These are phyloP conservation scores for Apistogramma diplotaenia DNA, from an alignment of 2,113 vertebrate genomes.

Conservation along the genomic window DNA sequence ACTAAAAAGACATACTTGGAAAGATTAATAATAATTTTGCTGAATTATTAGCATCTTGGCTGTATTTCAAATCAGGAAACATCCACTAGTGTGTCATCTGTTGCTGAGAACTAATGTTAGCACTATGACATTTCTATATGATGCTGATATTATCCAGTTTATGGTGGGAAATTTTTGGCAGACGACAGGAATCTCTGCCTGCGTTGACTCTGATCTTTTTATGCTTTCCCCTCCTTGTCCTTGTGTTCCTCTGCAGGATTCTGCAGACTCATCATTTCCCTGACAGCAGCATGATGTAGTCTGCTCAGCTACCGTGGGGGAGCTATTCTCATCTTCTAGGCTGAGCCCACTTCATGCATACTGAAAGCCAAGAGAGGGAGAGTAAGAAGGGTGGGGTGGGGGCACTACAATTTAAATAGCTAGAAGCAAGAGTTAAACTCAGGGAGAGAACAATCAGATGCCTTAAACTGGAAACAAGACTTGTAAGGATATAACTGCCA, in stretches of 20 bases:
- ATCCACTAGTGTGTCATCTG: background rate
- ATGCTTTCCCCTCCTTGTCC: slow-evolving; percentile 30
- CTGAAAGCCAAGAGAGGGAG: background rate
- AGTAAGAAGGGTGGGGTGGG: background rate
- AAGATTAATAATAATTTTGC: background rate
- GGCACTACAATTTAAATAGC: slow-evolving; percentile 19
- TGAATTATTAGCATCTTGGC: background rate
- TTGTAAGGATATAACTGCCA: background rate
- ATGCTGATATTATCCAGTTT: background rate
- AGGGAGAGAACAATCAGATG: background rate
- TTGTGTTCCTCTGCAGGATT: slow-evolving; percentile 43
- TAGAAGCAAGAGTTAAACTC: background rate
- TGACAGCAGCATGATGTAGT: slow-evolving; percentile 26
- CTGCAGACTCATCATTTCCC: slow-evolving; percentile 58
- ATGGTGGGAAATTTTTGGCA: background rate
- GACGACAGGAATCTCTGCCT: background rate
- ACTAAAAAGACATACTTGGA: background rate
- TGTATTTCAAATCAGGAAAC: background rate
- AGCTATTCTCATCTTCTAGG: slow-evolving; percentile 43
- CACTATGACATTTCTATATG: background rate
- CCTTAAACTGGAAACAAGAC: background rate
- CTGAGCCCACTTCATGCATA: slow-evolving; percentile 15
- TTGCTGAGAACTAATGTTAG: background rate
- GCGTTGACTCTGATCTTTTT: background rate
- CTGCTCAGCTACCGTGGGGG: slow-evolving; percentile 14